Evolutionary conservation across 2,888 invertebrate genomes (phyloP), one percentile per base, ranked within the genome.

Genomic region (Rhingia rostrata): DNA sequence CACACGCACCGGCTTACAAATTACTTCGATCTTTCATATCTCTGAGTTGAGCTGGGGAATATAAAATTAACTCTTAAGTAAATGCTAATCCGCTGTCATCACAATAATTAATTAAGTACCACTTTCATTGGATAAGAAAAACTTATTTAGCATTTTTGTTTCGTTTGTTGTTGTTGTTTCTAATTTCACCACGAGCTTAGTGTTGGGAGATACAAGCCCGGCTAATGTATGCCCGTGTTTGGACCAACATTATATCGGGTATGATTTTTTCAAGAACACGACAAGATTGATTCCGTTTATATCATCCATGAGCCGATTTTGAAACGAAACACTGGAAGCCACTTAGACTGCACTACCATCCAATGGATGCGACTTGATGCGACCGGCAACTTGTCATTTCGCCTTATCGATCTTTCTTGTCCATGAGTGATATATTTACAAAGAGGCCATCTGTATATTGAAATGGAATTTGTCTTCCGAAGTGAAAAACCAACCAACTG

Each of bases 41-140:
- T 41, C 49, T 14, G 14, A 60, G 63, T 12, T 47, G 54, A 53
- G 30, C 51, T 35, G 54, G 32, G n/a, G 64, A 73, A 47, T 49
- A 58, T 49, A 22, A 49, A 74, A 66, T 66, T 41, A 66, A 35
- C 58, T 37, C 45, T 14, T 47, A 60, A 60, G 45, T 66, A 51
- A 74, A 80, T 80, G 74, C 67, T 80, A 80, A 74, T 80, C 74
- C 35, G 49, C 74, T 80, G 80, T 74, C 80, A 80, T 74, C 80
- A 74, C 74, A 74, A 63, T 61, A 56, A 69, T 74, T 80, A 80
- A 74, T 80, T 74, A 58, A 63, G 61, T 67, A 37, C 60, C 72
- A 53, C 54, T 73, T 69, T 58, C 41, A 45, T n/a, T 39, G 45
- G 9, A 47, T 35, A 67, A 54, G 30, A 67, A 67, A 53, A 54